Base-by-base conservation (phyloP, 2,797 vertebrate genomes). In the Lemur catta region DNA sequence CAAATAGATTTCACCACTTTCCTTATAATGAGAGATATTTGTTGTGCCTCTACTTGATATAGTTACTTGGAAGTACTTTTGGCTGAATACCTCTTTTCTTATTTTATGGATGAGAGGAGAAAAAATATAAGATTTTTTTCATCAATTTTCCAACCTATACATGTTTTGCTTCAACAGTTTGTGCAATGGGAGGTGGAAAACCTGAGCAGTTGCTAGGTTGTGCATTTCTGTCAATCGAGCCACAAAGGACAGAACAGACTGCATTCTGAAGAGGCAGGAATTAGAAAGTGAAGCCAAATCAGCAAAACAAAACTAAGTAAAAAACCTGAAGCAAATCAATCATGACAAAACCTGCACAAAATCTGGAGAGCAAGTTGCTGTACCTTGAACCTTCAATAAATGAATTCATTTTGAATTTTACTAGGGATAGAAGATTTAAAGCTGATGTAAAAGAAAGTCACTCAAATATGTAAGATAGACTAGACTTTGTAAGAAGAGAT, bases 41-140 rank as follows among this genome's bases (percentile, higher is more conserved):
- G 43, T 38, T 79, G 22, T 69, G 50, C 18, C 26, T 91, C n/a
- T 43, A 20, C 4, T 57, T 89, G 35, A 22, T 71, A 13, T 20
- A 33, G n/a, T 55, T 88, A 79, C 12, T 43, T 43, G 55, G 28
- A 10, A 50, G 75, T 15, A 22, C 33, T 85, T 96, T 41, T 94
- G 69, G 41, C 28, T 95, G 71, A 67, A 92, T 79, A 76, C 30
- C 4, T 79, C 63, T 81, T 74, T 76, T 94, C 43, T 93, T 87
- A 71, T 96, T 95, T 93, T 95, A 95, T 84, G 81, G 63, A 80
- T 93, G 78, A 96, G 84, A 91, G 65, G 55, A 89, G 38, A 80
- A 82, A 75, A 93, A 86, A 91, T 43, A 26, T 22, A 91, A 79
- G 38, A 1, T 87, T 88, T 84, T 69, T 57, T 48, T 33, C 69